Base-by-base conservation (phyloP, 2,113 vertebrate genomes). In the Hystrix cristata region DNA sequence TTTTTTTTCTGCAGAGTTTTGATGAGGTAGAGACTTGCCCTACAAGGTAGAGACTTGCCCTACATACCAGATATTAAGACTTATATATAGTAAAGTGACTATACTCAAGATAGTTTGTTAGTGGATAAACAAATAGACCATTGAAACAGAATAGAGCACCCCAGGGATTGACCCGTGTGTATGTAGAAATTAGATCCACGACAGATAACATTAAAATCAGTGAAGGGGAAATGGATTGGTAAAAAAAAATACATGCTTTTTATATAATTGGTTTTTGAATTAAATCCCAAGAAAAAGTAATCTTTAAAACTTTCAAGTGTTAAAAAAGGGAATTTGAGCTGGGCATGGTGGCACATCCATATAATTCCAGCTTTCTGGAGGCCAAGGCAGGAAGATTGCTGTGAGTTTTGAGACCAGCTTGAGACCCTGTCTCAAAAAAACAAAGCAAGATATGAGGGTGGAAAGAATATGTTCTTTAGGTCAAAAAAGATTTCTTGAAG, bases 281-380 rank as follows among this genome's bases (percentile, higher is more conserved):
- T 91, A 60, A 94, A 87, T 65, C 11, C 38, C 71, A 31, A 81
- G 59, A 78, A 71, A 93, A 87, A 91, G 2, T 76, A 87, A 96
- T 60, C 14, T 91, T 87, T 87, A 76, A 87, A 94, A 91, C 11
- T 76, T 82, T 87, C 38, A 59, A 57, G 31, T 96, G 3, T 59
- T 87, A 55, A 60, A 67, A 76, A 80, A n/a, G 25, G n/a, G 19
- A 64, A 62, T 81, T 74, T 59, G 31, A 48, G 27, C 65, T 38
- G 18, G 31, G 8, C 7, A 21, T 83, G n/a, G 48, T 53, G 27
- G 43, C 0, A 14, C 11, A 59, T 2, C 9, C n/a, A 11, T 59
- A 11, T 82, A 53, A 79, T 79, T 34, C 27, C 76, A 79, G n/a
- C 12, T 59, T 31, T 81, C 0, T 1, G 21, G 3, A 82, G 55